Evolutionary conservation across 2,113 vertebrate species (phyloP), one percentile per base, ranked within the genome.

Genomic region (Dromiciops gliroides): DNA sequence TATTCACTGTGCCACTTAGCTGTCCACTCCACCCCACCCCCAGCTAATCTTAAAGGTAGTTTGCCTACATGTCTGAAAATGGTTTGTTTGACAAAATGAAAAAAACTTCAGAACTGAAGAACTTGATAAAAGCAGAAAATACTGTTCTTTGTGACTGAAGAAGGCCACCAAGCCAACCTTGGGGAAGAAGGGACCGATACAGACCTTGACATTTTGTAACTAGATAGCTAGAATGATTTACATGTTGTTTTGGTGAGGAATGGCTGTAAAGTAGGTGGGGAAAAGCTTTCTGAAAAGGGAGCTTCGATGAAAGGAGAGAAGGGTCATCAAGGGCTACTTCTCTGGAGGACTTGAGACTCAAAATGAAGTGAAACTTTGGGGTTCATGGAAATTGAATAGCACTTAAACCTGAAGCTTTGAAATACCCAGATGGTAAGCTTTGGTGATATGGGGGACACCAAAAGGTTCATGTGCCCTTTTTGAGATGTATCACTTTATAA

Each of bases 361-460:
- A 92, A 97, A 96, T 96, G 49, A 95, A 52, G 53, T 96, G 48
- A 90, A 97, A 97, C 90, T 51, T 93, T 95, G 51, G 60, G 50
- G 92, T 93, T 97, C 89, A 90, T 93, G 49, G 90, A 91, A 94
- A 53, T 91, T 95, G 93, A 95, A 96, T 67, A 96, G 48, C 25
- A 49, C 89, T 83, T 75, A n/a, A n/a, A 75, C n/a, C 2, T 56
- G 90, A 67, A 28, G 92, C 90, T 94, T 89, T 93, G 91, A 97
- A 88, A 95, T 93, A 44, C 56, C 94, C 50, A 89, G 16, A 83
- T 94, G 89, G 60, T 95, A 52, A 95, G 56, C 49, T 89, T 51
- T 3, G 51, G 48, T 75, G 52, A 83, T 88, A 28, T 75, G 52
- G 88, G 93, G 90, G 90, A 91, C 95, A 53, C 92, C 93, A 91